A percentile compares a stretch with the other conserved stretches of the same genome.
Conservation (phyloP, 2,797 vertebrate genomes). For the Cephalopachus bancanus region DNA sequence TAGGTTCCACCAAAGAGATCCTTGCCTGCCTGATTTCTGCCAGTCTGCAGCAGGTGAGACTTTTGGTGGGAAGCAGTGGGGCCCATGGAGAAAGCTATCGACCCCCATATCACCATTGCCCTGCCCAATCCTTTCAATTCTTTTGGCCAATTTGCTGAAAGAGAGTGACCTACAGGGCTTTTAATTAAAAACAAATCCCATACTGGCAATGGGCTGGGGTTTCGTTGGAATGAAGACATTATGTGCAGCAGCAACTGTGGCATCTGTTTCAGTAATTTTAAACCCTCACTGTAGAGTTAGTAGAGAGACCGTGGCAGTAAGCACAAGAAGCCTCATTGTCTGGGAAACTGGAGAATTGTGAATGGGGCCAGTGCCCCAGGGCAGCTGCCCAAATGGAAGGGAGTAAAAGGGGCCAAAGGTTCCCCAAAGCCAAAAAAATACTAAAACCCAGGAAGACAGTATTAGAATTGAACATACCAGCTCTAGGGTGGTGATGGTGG, state of each 20-base stretch:
- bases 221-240: constrained; percentile 74
- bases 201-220: constrained; percentile 64
- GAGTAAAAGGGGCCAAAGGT: background rate
- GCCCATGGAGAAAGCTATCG: background rate
- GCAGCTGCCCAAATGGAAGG: constrained; percentile 69
- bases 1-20: background rate
- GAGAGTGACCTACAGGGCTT: constrained; percentile 62
- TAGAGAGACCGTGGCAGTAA: constrained; percentile 70
- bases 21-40: background rate
- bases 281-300: constrained; percentile 77
- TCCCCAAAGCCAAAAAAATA: constrained; percentile 33
- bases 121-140: background rate
- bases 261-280: constrained; percentile 79
- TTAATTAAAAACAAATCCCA: constrained; percentile 81
- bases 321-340: constrained; percentile 88
- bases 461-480: background rate
- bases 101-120: background rate
- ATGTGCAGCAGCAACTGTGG: constrained; percentile 9
- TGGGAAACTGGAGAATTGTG: constrained; percentile 85
- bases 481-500: background rate
- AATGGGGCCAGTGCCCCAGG: constrained; percentile 77
- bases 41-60: background rate
- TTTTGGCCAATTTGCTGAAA: constrained; percentile 61
- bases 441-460: background rate
- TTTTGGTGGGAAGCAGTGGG: background rate